These are phyloP conservation scores for Polyommatus iphigenia DNA, from an alignment of 2,888 invertebrate species.

Conservation along the genomic window DNA sequence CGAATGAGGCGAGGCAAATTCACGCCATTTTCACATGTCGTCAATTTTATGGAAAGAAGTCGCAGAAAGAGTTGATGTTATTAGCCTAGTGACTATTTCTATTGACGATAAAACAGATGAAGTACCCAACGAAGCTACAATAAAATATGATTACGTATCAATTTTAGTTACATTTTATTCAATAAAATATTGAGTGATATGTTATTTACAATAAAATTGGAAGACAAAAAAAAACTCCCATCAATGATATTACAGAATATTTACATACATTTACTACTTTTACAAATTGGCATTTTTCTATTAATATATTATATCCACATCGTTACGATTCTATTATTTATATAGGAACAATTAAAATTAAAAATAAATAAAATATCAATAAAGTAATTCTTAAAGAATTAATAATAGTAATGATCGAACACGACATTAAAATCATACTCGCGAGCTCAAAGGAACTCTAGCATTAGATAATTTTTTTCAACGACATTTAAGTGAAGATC, in stretches of 20 bases:
- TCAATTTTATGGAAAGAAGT: slow-evolving; percentile 70
- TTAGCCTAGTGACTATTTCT: not conserved
- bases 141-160: slow-evolving; percentile 43
- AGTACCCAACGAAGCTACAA: not conserved
- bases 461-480: not conserved
- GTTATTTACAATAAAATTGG: slow-evolving; percentile 25
- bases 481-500: too few relatives aligned
- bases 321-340: not conserved
- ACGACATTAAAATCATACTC: not conserved
- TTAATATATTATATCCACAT: not conserved
- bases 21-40: slow-evolving; percentile 65
- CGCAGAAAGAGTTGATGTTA: slow-evolving; percentile 56
- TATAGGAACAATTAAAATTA: slow-evolving; percentile 8
- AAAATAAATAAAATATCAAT: slow-evolving; percentile 13
- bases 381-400: slow-evolving; percentile 1
- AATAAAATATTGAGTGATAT: slow-evolving; percentile 11
- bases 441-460: not conserved
- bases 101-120: not conserved
- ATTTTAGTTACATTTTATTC: slow-evolving; percentile 34
- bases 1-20: slow-evolving; percentile 60
- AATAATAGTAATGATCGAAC: not conserved
- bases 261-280: not conserved
- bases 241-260: slow-evolving; percentile 14
- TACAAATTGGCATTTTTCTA: not conserved
- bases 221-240: slow-evolving; percentile 26